Evolutionary conservation across 1,140 invertebrate genomes (phyloP), one percentile per base, ranked within the genome.

Genomic region (Trichoplusia ni): DNA sequence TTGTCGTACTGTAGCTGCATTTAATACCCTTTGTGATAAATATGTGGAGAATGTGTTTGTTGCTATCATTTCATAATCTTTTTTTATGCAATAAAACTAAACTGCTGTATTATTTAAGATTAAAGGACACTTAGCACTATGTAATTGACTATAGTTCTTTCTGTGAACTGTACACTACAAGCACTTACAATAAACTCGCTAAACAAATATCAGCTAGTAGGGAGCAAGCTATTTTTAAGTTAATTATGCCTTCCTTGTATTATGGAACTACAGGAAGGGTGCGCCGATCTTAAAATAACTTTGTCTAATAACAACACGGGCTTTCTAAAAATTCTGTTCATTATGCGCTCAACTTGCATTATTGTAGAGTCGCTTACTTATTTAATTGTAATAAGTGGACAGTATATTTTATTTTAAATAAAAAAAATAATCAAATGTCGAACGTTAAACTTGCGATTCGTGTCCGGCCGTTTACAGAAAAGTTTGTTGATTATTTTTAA

Each of bases 371-470:
- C 7, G 23, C n/a, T 4, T 2, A 6, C 21, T 9, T 38, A 7
- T 18, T 38, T 13, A n/a, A n/a, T n/a, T n/a, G n/a, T n/a, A n/a
- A n/a, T n/a, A n/a, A n/a, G n/a, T n/a, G n/a, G n/a, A n/a, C 5
- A 37, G n/a, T 11, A 13, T 40, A 2, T 14, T 4, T 1, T 13
- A n/a, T 23, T 5, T 5, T 27, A 14, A 14, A 18, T 7, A n/a
- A 31, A 47, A 21, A 23, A 29, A 13, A 1, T 13, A 9, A 11
- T 6, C 62, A 38, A 37, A 88, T 88, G 83, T 80, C 83, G 2
- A 84, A 80, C 31, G 82, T 88, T 9, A 84, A 84, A 68, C 73
- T 88, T 49, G 83, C 77, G 13, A 78, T 88, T 33, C 64, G 85
- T 72, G 73, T 88, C 4, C 64, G 85, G 14, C 85, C 85, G 7